phyloP scores from a whole-genome alignment of 2,797 vertebrate species.

The Halcyon badia region DNA sequence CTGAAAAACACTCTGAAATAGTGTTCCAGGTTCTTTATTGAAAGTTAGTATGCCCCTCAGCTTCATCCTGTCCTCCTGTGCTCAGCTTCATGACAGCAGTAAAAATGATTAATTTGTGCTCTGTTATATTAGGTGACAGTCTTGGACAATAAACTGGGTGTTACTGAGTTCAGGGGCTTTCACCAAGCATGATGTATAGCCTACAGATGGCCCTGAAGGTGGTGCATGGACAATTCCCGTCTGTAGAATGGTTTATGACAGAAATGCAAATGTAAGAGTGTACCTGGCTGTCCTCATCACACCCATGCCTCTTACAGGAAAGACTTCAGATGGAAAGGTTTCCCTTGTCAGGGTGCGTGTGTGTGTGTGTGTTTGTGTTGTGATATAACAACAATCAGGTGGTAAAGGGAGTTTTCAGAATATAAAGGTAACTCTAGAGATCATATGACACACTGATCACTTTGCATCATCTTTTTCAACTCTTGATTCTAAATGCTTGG shows the following conservation, averaged over 20 bases:
- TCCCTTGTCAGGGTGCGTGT: background rate
- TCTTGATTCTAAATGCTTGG: background rate
- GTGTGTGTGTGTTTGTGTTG: background rate
- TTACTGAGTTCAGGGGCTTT: conserved; percentile 48
- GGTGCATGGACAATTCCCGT: background rate
- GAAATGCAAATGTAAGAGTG: background rate
- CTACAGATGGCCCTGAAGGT: conserved; percentile 23
- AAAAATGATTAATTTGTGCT: conserved; percentile 50
- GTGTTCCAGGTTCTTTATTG: background rate
- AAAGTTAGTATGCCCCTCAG: conserved; percentile 20
- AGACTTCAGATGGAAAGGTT: background rate
- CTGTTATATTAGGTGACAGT: conserved; percentile 47
- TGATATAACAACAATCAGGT: background rate
- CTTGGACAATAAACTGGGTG: background rate
- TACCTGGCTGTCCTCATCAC: background rate
- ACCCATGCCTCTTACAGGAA: background rate
- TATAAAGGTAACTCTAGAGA: background rate
- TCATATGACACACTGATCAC: background rate
- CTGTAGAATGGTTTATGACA: background rate
- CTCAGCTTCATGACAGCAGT: background rate
- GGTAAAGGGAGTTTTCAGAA: background rate
- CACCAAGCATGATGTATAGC: background rate
- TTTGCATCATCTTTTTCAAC: background rate
- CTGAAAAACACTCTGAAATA: conserved; percentile 2
- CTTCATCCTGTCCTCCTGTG: background rate